phyloP scores from a whole-genome alignment of 2,113 vertebrate species.

The Hiodon alosoides region DNA sequence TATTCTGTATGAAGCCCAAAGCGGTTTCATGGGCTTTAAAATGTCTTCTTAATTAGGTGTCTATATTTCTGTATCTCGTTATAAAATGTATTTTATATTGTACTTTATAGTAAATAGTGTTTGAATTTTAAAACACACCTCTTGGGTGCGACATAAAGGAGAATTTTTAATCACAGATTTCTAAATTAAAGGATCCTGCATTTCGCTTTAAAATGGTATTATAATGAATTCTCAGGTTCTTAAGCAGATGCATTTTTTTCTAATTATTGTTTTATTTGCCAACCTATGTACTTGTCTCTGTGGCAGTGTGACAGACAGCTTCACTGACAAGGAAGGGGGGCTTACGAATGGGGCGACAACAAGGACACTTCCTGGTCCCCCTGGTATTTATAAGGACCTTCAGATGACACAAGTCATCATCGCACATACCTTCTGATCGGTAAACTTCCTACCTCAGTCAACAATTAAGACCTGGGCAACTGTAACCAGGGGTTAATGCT shows the following conservation, averaged over 20 bases:
- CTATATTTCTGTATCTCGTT: slow-evolving; percentile 62
- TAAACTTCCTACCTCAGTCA: slow-evolving; percentile 84
- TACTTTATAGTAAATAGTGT: slow-evolving; percentile 70
- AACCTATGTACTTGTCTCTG: slow-evolving; percentile 62
- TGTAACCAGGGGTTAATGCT: slow-evolving; percentile 99
- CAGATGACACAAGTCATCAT: slow-evolving; percentile 87
- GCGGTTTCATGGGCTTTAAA: slow-evolving; percentile 48
- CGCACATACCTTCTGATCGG: slow-evolving; percentile 87
- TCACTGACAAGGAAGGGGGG: slow-evolving; percentile 46
- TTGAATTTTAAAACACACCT: slow-evolving; percentile 72
- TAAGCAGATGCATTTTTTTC: slow-evolving; percentile 64
- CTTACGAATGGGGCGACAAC: background rate
- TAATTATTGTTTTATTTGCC: slow-evolving; percentile 76
- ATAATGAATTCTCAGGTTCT: slow-evolving; percentile 69
- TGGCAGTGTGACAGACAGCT: slow-evolving; percentile 69
- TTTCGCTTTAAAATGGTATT: slow-evolving; percentile 42
- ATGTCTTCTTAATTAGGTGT: slow-evolving; percentile 65
- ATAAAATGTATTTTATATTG: slow-evolving; percentile 66
- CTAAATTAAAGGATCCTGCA: slow-evolving; percentile 61
- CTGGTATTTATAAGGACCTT: slow-evolving; percentile 78
- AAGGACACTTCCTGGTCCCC: slow-evolving; percentile 64
- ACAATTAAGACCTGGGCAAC: slow-evolving; percentile 99
- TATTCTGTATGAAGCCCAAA: slow-evolving; percentile 54
- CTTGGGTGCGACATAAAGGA: slow-evolving; percentile 69
- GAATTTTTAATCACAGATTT: slow-evolving; percentile 66